Evolutionary conservation across 2,888 invertebrate genomes (phyloP).

Genomic region (Acanthopleura granulata): DNA sequence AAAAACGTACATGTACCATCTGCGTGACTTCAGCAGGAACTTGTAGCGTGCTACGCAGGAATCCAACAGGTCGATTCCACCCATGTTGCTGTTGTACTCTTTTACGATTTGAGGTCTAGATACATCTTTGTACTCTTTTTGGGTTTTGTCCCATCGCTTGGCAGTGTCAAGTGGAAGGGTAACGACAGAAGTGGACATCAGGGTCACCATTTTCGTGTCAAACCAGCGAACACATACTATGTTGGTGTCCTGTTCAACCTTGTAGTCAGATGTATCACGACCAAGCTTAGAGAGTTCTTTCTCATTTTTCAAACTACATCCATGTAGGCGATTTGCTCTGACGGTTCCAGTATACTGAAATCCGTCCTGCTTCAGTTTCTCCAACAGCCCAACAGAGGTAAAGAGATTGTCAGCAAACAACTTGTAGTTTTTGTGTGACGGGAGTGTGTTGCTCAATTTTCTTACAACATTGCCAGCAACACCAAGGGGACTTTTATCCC

Average conservation of each 20-base stretch:
- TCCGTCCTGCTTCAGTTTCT: slow-evolving; percentile 23
- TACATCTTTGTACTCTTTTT: slow-evolving; percentile 10
- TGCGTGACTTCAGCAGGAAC: background rate
- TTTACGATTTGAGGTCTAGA: slow-evolving; percentile 24
- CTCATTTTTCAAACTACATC: background rate
- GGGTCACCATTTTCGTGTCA: slow-evolving; percentile 20
- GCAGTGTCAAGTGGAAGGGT: slow-evolving; percentile 16
- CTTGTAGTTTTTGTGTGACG: slow-evolving; percentile 27
- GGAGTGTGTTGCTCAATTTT: slow-evolving; percentile 22
- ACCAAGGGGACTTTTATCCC: slow-evolving; percentile 17
- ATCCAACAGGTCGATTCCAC: slow-evolving; percentile 22
- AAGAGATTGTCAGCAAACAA: slow-evolving; percentile 33
- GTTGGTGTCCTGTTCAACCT: slow-evolving; percentile 8
- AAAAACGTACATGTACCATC: slow-evolving; percentile 27
- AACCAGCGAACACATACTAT: slow-evolving; percentile 18
- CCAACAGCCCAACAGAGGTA: slow-evolving; percentile 22
- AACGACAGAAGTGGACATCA: slow-evolving; percentile 15
- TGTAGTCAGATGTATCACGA: slow-evolving; percentile 13
- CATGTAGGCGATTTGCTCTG: slow-evolving; percentile 18
- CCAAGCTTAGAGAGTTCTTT: background rate
- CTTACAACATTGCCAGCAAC: slow-evolving; percentile 28
- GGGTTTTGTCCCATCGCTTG: slow-evolving; percentile 21
- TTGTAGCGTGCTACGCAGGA: slow-evolving; percentile 18
- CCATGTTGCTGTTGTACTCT: slow-evolving; percentile 26
- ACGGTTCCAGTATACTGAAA: slow-evolving; percentile 30